phyloP scores from a whole-genome alignment of 2,113 vertebrate species.

The Microtus oregoni region DNA sequence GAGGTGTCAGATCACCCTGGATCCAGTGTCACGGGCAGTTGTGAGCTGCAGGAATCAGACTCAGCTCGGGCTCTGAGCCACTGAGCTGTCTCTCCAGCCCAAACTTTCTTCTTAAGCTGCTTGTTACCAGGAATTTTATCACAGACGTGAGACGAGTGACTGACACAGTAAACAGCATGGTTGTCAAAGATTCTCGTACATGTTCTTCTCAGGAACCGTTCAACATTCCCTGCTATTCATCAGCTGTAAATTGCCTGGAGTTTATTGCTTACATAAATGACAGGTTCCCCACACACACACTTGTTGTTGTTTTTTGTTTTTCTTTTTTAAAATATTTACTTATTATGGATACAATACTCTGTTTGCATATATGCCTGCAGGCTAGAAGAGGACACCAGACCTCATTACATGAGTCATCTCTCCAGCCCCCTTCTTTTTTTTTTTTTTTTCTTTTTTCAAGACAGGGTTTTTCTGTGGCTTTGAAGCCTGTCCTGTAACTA shows the following conservation, averaged over 20 bases:
- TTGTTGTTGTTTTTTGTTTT: too few species aligned
- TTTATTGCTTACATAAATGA: slow-evolving; percentile 28
- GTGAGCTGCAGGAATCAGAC: background rate
- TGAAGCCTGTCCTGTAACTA: too few species aligned
- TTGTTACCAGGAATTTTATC: background rate
- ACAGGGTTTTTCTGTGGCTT: too few species aligned
- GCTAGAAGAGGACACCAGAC: too few species aligned
- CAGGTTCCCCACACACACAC: background rate
- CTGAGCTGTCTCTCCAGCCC: background rate
- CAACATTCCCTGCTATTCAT: background rate
- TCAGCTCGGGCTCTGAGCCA: background rate
- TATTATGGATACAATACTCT: too few species aligned
- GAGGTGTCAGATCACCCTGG: background rate
- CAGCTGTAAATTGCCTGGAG: background rate
- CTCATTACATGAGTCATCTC: too few species aligned
- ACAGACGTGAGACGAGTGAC: too few species aligned
- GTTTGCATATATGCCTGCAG: too few species aligned
- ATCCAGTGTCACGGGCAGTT: background rate
- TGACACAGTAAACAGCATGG: background rate
- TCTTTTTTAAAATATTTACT: too few species aligned
- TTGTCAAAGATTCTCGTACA: background rate
- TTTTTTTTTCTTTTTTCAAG: too few species aligned
- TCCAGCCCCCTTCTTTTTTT: too few species aligned
- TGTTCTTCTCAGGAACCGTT: background rate
- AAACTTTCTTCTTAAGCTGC: background rate